Base-by-base conservation (phyloP, 2,113 vertebrate species). In the Apodemus sylvaticus region DNA sequence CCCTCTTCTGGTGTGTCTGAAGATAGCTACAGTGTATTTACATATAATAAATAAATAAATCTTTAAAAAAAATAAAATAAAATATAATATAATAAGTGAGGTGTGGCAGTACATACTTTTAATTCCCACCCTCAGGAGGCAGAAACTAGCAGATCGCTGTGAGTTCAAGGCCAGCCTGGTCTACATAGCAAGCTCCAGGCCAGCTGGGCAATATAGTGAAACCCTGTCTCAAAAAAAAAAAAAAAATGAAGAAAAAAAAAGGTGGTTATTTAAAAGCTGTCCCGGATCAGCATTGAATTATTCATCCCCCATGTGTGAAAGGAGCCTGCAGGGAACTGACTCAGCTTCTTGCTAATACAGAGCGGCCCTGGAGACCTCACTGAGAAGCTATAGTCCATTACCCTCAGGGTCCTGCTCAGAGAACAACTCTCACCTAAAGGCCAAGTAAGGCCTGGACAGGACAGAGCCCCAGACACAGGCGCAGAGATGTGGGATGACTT, bases 221-320 rank as follows among this genome's bases (percentile, higher is more conserved):
- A 64, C 58, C 58, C 24, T 85, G 26, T 45, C 82, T 64, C 6
- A 29, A 73, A 73, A 39, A 73, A 73, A 73, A 42, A 60, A 60
- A 82, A 58, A 78, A 58, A n/a, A n/a, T n/a, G n/a, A n/a, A n/a
- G n/a, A n/a, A n/a, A n/a, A n/a, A 39, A 60, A 82, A 48, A 48
- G 45, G 34, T 2, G 0, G 19, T 78, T 4, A 95, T 83, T 89
- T 89, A 89, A 94, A 96, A 74, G 51, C 78, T 51, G 66, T 76
- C 93, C 62, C 34, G 4, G 96, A 89, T 77, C 71, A 62, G 68
- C 48, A 62, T 77, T 94, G 86, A 87, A 74, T 94, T 86, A 89
- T 78, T 94, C 45, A 53, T 82, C 86, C 71, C 73, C 79, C 16
- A 3, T 53, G 68, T 48, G 86, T 29, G 71, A 51, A 36, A 0